Evolutionary conservation across 2,797 vertebrate species (phyloP).

Genomic region (Malacoctenus gilli): DNA sequence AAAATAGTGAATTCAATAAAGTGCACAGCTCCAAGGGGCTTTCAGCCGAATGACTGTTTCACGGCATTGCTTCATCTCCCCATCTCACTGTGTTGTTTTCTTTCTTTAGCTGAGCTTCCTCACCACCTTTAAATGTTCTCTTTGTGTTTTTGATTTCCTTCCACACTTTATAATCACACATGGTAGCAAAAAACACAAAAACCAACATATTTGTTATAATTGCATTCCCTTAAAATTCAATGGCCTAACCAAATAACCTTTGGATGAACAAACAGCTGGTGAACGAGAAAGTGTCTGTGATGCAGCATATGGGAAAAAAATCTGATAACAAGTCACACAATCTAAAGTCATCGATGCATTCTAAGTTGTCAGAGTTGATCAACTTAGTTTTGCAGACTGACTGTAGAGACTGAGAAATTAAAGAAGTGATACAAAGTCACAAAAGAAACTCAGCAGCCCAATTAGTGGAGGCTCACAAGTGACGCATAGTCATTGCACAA

Average conservation of each 20-base stretch:
- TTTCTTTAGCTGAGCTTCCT: constrained; percentile 51
- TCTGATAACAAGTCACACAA: too few species aligned
- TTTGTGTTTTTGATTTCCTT: constrained; percentile 40
- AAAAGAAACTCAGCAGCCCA: too few species aligned
- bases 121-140: constrained; percentile 35
- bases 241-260: constrained; percentile 11
- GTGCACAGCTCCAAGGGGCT: constrained; percentile 62
- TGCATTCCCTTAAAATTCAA: constrained; percentile 20
- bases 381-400: too few species aligned
- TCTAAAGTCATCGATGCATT: too few species aligned
- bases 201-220: constrained; percentile 30
- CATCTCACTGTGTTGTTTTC: constrained; percentile 62
- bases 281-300: background rate
- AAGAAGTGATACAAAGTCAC: too few species aligned
- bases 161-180: constrained; percentile 21
- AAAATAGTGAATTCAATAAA: constrained; percentile 74
- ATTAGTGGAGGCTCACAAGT: too few species aligned
- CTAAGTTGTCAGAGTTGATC: too few species aligned
- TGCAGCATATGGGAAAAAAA: background rate
- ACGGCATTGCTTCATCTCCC: constrained; percentile 22
- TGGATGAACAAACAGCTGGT: constrained; percentile 12
- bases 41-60: constrained; percentile 73
- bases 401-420: too few species aligned
- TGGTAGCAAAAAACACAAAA: constrained; percentile 3
- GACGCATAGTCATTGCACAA: too few species aligned